Evolutionary conservation across 1,140 invertebrate species (phyloP), one percentile per base, ranked within the genome.

Genomic region (Leptonema lineaticorne): DNA sequence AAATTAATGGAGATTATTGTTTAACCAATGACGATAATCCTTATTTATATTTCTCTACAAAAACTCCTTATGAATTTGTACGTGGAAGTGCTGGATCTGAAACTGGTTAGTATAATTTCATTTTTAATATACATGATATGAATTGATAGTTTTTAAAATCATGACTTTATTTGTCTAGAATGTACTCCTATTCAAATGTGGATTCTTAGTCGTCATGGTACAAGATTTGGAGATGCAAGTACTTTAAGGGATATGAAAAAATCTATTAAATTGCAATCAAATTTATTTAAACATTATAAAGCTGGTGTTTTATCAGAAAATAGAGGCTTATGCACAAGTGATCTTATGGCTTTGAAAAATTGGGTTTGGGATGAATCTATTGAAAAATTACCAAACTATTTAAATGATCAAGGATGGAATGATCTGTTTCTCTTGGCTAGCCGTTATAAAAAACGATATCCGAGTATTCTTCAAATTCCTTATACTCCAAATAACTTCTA

Each of bases 1-100:
- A 59, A 59, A 59, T 59, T 30, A 18, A 59, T n/a, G 57, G 28
- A 1, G 30, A 59, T 26, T 64, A 64, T 50, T 64, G 62, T 26
- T 14, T 28, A 1, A 24, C 62, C 2, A 37, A 64, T 29, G 62
- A 64, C 24, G 45, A 48, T 26, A 50, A 64, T 64, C 62, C 62
- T 29, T 64, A 64, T 50, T 6, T 50, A 26, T 29, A 30, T 11
- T 64, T 64, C 16, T 37, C 30, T 2, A 50, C 62, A 0, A 64
- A 29, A 50, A 50, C 62, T 16, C 27, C 62, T 5, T 64, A 64
- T 16, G 20, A 48, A 29, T 1, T 18, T 1, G 24, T 29, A 45
- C 50, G 45, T 18, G 46, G 26, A 29, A 50, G 24, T 14, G 41
- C 20, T 9, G 45, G 45, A 1, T 46, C 62, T n/a, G 41, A 37